phyloP scores from a whole-genome alignment of 2,797 vertebrate genomes.

The Forpus xanthops region DNA sequence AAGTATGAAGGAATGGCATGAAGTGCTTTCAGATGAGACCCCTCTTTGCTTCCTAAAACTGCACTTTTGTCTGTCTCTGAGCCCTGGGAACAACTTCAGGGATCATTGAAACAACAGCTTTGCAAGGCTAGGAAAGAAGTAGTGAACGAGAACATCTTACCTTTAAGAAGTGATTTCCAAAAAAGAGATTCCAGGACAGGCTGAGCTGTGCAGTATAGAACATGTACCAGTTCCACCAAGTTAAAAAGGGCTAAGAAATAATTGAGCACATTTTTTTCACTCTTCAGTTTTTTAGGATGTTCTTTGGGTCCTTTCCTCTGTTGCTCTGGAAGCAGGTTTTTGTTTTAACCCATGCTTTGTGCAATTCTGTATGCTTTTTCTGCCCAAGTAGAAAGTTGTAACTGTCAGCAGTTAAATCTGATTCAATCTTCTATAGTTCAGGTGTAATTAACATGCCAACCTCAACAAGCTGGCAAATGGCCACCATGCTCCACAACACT shows the following conservation, averaged over 20 bases:
- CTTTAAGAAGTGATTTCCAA: not conserved
- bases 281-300: not conserved
- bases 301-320: not conserved
- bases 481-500: not conserved
- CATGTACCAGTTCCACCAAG: not conserved
- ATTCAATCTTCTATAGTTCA: not conserved
- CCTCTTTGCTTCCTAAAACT: not conserved
- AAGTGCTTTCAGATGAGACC: not conserved
- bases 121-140: not conserved
- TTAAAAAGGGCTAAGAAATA: not conserved
- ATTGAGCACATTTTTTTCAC: not conserved
- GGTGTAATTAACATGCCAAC: not conserved
- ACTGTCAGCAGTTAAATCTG: not conserved
- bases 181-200: not conserved
- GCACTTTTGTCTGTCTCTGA: not conserved
- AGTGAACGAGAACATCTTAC: not conserved
- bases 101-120: not conserved
- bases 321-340: not conserved
- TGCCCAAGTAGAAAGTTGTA: not conserved
- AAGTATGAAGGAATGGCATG: not conserved
- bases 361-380: not conserved
- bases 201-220: not conserved
- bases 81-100: not conserved
- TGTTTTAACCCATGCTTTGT: not conserved
- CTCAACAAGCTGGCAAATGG: slow-evolving; percentile 7